phyloP scores from a whole-genome alignment of 2,888 invertebrate genomes.

The Meta bourneti region DNA sequence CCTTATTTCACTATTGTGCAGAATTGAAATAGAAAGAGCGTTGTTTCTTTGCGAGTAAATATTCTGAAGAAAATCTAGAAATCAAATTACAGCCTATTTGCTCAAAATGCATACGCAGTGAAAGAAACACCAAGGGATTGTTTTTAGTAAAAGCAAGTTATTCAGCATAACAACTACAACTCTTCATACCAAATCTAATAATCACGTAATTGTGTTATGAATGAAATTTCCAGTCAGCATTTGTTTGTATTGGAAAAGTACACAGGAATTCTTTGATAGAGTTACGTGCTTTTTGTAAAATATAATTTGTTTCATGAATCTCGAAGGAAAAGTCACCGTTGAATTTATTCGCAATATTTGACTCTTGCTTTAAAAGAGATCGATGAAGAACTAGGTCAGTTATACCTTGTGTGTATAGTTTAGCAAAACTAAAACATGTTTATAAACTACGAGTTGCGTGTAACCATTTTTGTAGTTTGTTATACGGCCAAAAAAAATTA shows the following conservation, averaged over 20 bases:
- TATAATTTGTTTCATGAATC: too few species aligned
- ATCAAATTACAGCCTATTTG: constrained; percentile 1
- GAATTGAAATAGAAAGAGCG: not conserved
- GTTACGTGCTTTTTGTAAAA: not conserved
- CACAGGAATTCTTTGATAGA: not conserved
- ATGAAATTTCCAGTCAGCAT: constrained; percentile 7
- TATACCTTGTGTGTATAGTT: too few species aligned
- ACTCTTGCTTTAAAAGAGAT: too few species aligned
- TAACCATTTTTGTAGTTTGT: too few species aligned
- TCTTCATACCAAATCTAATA: constrained; percentile 15
- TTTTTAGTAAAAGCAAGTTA: constrained; percentile 10
- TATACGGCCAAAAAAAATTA: too few species aligned
- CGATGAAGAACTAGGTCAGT: too few species aligned
- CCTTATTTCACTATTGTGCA: not conserved
- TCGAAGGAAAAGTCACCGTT: too few species aligned
- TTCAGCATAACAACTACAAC: not conserved
- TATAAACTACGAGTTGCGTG: too few species aligned
- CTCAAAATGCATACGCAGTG: not conserved
- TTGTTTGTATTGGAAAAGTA: not conserved
- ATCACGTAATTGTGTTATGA: constrained; percentile 31
- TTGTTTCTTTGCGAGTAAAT: not conserved
- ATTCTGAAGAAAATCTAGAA: not conserved
- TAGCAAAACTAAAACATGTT: too few species aligned
- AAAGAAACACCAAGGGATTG: not conserved
- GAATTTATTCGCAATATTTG: too few species aligned